Percentiles rank a stretch among this genome's conserved stretches.
Evolutionary conservation across 2,888 invertebrate genomes (phyloP).

Genomic region (Nematopogon swammerdamellus): DNA sequence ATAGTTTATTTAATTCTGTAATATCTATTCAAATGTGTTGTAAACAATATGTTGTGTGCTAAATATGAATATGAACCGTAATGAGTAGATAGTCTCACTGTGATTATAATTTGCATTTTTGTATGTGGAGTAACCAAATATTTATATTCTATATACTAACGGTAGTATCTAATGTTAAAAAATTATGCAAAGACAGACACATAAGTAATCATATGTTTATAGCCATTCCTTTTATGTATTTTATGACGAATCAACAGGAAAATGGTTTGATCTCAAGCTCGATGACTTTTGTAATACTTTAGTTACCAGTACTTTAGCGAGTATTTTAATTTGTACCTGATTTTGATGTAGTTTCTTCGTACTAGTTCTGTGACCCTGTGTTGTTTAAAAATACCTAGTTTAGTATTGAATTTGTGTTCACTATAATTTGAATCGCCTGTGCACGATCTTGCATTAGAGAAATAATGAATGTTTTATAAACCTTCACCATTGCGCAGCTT

Average conservation of each 20-base stretch:
- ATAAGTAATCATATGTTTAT: too few species aligned
- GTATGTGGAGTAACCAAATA: background rate
- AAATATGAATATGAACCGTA: background rate
- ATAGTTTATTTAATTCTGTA: background rate
- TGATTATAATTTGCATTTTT: background rate
- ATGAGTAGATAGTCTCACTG: background rate
- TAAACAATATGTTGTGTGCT: background rate
- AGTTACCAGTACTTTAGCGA: slow-evolving; percentile 12
- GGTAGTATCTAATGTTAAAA: too few species aligned
- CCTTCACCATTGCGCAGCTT: too few species aligned
- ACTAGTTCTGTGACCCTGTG: slow-evolving; percentile 27
- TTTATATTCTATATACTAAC: background rate
- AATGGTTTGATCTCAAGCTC: background rate
- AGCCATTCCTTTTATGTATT: background rate
- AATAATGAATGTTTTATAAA: too few species aligned
- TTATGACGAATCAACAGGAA: background rate
- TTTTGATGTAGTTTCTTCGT: slow-evolving; percentile 28
- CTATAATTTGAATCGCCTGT: slow-evolving; percentile 14
- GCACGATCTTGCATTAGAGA: too few species aligned
- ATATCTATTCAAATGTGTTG: background rate
- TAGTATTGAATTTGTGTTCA: slow-evolving; percentile 24
- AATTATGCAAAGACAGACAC: too few species aligned
- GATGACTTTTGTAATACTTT: background rate
- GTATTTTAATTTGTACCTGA: slow-evolving; percentile 55
- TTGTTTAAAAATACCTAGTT: slow-evolving; percentile 40